Base-by-base conservation (phyloP, 2,113 vertebrate genomes). In the Coreoperca whiteheadi region DNA sequence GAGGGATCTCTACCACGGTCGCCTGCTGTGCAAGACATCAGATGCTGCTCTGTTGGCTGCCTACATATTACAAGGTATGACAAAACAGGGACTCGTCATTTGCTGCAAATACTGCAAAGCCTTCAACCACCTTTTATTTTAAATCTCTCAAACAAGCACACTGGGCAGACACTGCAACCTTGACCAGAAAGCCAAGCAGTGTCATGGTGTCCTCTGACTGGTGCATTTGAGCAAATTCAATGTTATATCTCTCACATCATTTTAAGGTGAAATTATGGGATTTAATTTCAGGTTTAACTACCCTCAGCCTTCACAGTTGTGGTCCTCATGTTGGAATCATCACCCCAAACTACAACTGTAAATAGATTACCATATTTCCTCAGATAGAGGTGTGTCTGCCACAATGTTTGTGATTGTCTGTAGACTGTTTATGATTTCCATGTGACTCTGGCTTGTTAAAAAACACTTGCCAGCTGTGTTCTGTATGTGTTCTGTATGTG, bases 1-100 rank as follows among this genome's bases (percentile, higher is more conserved):
- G 90, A 95, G 98, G 91, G 98, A 99, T 93, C 96, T 99, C 81
- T 99, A 99, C 94, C 98, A 99, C 0, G 98, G 98, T 2, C 97
- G 98, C 1, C 97, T 99, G 46, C 96, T 99, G 87, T 99, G 98
- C 94, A 99, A 98, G 95, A 99, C 98, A 0, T 98, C 98, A 0
- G 98, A 99, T 1, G 98, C 98, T 0, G 98, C 98, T 39, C 83
- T 98, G 88, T 76, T 99, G 91, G 98, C 98, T 7, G 98, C 98
- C 64, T 96, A 99, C 89, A 99, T 99, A 89, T 96, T 99, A 82
- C 98, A 99, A 96, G 98, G 98, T 99, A 96, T 89, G 10, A 77
- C 37, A 43, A 50, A 64, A 32, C 1, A 39, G 16, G 65, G 11
- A 23, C 23, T 68, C 16, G 1, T 39, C 14, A 9, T 57, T 25